A percentile compares a stretch with the other conserved stretches of the same genome.
Conservation (phyloP, 2,888 invertebrate genomes). For the Keiferia lycopersicella region DNA sequence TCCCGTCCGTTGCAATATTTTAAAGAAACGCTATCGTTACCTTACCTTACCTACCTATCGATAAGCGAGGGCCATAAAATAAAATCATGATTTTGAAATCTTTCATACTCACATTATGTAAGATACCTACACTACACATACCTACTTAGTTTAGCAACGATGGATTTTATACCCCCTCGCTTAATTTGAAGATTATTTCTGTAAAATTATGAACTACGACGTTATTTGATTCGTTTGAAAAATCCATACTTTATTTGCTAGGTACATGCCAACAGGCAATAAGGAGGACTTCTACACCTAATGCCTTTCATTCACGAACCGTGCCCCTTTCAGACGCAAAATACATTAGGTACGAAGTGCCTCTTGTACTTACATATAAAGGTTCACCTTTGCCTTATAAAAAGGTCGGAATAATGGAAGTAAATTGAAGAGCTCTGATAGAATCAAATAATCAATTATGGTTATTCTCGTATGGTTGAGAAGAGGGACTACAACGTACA, state of each 20-base stretch:
- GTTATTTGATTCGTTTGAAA: too few species aligned
- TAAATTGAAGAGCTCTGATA: slow-evolving; percentile 20
- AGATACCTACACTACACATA: too few species aligned
- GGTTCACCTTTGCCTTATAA: slow-evolving; percentile 14
- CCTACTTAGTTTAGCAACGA: too few species aligned
- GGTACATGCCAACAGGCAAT: not conserved
- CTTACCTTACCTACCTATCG: not conserved
- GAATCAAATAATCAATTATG: not conserved
- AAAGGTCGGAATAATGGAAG: slow-evolving; percentile 23
- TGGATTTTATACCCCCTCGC: too few species aligned
- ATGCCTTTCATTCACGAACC: slow-evolving; percentile 4
- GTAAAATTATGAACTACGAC: too few species aligned
- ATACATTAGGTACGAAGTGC: not conserved
- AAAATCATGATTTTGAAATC: too few species aligned
- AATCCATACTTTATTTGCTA: not conserved
- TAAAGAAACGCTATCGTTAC: too few species aligned
- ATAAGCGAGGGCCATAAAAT: not conserved
- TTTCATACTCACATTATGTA: too few species aligned
- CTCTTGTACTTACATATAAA: slow-evolving; percentile 18
- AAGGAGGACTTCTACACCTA: not conserved
- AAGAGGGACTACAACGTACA: too few species aligned
- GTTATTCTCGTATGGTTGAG: too few species aligned
- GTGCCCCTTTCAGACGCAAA: not conserved
- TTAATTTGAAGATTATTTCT: too few species aligned
- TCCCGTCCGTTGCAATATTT: not conserved